Percentiles rank a stretch among this genome's conserved stretches.
Conservation (phyloP, 2,888 invertebrate species). For the Anthophora plumipes region DNA sequence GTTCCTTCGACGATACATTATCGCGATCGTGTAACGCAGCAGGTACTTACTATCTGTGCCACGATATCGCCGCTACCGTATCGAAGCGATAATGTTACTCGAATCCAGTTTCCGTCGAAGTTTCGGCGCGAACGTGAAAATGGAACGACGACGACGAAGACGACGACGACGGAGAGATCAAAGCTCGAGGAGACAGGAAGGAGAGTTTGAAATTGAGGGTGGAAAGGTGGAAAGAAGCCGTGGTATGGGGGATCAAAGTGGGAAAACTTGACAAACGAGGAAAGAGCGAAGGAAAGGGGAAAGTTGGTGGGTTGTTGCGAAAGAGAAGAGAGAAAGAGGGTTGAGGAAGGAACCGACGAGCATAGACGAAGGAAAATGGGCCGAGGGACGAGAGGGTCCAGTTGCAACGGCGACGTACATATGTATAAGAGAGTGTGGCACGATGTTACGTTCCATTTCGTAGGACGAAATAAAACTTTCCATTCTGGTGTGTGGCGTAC, state of each 20-base stretch:
- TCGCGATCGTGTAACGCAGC: background rate
- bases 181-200: background rate
- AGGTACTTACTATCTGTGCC: background rate
- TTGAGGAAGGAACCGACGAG: no score
- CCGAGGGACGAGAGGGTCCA: no score
- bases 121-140: constrained; percentile 5
- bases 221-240: background rate
- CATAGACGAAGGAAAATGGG: constrained; percentile 5
- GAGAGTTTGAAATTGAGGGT: constrained; percentile 1
- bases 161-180: constrained; percentile 2
- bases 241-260: background rate
- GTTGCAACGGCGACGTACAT: constrained; percentile 34
- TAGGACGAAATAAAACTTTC: constrained; percentile 64
- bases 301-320: no score
- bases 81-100: constrained; percentile 16
- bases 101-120: background rate
- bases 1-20: constrained; percentile 1
- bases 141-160: background rate
- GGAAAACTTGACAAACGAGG: constrained; percentile 9
- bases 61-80: background rate
- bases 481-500: constrained; percentile 24
- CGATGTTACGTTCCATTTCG: constrained; percentile 69
- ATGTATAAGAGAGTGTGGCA: constrained; percentile 31
- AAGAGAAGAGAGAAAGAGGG: no score
- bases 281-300: background rate